phyloP scores from a whole-genome alignment of 2,888 invertebrate species.

The Brenthis ino region DNA sequence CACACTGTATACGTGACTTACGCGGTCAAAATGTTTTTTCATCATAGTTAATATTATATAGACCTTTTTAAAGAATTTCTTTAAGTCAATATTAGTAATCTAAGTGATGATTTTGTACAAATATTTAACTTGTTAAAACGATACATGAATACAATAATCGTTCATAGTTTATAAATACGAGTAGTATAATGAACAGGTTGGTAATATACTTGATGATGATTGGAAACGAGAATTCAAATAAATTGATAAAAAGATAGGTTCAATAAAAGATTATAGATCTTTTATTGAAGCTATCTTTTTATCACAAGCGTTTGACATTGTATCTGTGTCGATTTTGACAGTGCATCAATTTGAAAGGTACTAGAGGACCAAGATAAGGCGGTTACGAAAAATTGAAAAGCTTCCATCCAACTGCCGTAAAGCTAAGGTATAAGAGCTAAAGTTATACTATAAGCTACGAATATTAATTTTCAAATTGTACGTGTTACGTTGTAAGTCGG shows the following conservation, averaged over 20 bases:
- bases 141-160: neutral
- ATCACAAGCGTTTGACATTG: conserved; percentile 71
- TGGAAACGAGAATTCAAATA: conserved; percentile 35
- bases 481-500: conserved; percentile 56
- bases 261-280: conserved; percentile 65
- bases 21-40: neutral
- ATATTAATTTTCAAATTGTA: conserved; percentile 45
- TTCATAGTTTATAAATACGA: neutral
- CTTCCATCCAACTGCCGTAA: conserved; percentile 29
- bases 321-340: conserved; percentile 74
- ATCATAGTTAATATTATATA: neutral
- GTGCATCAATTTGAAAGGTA: conserved; percentile 72
- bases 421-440: conserved; percentile 41
- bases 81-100: no score
- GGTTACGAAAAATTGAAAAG: conserved; percentile 5
- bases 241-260: conserved; percentile 57
- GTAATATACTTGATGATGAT: conserved; percentile 30
- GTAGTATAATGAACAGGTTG: neutral
- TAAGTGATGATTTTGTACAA: neutral
- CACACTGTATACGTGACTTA: conserved; percentile 10
- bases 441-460: conserved; percentile 40
- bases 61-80: no score
- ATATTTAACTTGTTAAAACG: neutral
- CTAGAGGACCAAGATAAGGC: conserved; percentile 32
- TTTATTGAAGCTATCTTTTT: conserved; percentile 64